Base-by-base conservation (phyloP, 2,113 vertebrate species). In the Rhegmatorhina hoffmannsi region DNA sequence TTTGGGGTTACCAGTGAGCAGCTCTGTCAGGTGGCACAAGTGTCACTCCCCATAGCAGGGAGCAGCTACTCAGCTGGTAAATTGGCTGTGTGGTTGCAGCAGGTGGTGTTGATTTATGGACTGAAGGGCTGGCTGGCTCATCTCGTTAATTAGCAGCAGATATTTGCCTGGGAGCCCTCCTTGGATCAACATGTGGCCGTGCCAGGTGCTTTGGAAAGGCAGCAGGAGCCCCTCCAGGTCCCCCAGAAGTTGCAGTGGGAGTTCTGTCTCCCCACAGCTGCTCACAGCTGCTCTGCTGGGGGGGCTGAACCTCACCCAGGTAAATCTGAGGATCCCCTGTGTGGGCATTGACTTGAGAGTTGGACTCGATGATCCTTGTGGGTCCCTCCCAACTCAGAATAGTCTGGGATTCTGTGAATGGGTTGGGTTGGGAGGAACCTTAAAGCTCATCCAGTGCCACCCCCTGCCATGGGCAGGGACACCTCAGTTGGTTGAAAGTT, bases 171-270 rank as follows among this genome's bases (percentile, higher is more conserved):
- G 81, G 64, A 95, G 56, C 47, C 14, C 26, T 95, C 52, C 69
- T 58, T 68, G 69, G 64, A 78, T 78, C 91, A 70, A 38, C 62
- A 7, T 15, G 59, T 90, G 8, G 7, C 62, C 84, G 36, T 43
- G 74, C 80, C 84, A 90, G 89, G 91, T 94, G 73, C 79, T 92
- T 56, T 77, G 84, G 81, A 70, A 91, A 52, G 21, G 24, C 50
- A 43, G 66, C 11, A 20, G 2, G 9, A 80, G 59, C 80, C 20
- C 28, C 47, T 70, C 25, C 43, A 43, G 87, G 43, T 66, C 91
- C 77, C 69, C 43, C 14, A 33, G 70, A 89, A 63, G 69, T 72
- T 82, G 91, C 36, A 33, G 73, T 70, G 87, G 46, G 44, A 79
- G 60, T 52, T 56, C 87, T 89, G 89, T 87, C 81, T 55, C 46